Evolutionary conservation across 2,888 invertebrate species (phyloP).

Genomic region (Itoplectis maculator): DNA sequence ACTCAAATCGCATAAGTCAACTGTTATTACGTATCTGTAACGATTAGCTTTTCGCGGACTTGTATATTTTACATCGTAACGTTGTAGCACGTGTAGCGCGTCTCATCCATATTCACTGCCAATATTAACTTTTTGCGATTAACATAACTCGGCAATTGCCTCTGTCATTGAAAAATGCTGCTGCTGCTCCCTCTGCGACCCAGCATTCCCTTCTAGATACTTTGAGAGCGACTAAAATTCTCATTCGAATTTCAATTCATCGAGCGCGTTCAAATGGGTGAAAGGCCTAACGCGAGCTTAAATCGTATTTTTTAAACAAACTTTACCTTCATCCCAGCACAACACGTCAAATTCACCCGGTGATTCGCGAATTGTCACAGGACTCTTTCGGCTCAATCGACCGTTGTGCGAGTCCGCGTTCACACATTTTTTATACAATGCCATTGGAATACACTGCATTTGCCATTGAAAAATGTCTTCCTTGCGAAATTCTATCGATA

Average conservation of each 20-base stretch:
- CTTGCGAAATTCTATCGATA: slow-evolving; percentile 40
- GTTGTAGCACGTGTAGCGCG: slow-evolving; percentile 21
- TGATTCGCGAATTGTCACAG: background rate
- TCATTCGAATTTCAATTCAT: slow-evolving; percentile 25
- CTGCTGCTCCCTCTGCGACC: slow-evolving; percentile 6
- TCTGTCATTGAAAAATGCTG: background rate
- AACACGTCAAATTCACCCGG: slow-evolving; percentile 12
- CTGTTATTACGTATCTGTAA: slow-evolving; percentile 26
- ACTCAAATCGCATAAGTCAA: slow-evolving; percentile 30
- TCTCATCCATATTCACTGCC: slow-evolving; percentile 48
- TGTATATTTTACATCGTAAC: slow-evolving; percentile 25
- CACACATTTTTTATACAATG: slow-evolving; percentile 15
- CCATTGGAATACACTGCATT: slow-evolving; percentile 3
- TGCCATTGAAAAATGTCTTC: slow-evolving; percentile 50
- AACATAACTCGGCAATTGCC: background rate
- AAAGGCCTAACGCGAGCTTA: slow-evolving; percentile 30
- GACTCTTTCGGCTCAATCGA: no score
- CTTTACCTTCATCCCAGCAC: slow-evolving; percentile 33
- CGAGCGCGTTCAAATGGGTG: background rate
- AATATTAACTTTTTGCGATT: slow-evolving; percentile 36
- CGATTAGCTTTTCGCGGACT: slow-evolving; percentile 25
- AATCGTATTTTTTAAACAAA: slow-evolving; percentile 28
- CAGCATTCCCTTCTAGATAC: slow-evolving; percentile 8
- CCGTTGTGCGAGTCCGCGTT: background rate
- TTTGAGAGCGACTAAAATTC: background rate